Conservation (phyloP, 2,797 vertebrate genomes). For the Notoglanidium macrostoma region DNA sequence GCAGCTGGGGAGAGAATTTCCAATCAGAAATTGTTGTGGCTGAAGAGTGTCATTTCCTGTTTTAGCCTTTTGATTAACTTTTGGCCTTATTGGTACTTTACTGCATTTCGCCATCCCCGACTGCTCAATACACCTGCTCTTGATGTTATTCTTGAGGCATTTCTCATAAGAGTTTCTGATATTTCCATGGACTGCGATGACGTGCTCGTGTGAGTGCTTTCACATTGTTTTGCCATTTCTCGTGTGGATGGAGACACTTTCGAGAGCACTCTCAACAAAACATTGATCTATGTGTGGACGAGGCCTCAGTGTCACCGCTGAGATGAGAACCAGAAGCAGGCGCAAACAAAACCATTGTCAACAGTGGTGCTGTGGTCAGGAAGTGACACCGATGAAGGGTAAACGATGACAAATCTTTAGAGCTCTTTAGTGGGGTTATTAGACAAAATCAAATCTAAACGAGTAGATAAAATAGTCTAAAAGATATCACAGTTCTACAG, state of each 20-base stretch:
- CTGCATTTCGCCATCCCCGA: not conserved
- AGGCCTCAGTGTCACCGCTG: not conserved
- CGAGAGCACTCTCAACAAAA: not conserved
- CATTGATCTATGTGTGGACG: not conserved
- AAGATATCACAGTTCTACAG: no score
- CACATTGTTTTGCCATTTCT: not conserved
- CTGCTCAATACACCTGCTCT: not conserved
- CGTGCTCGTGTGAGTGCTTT: not conserved
- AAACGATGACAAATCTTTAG: not conserved
- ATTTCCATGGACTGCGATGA: not conserved
- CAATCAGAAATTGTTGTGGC: not conserved
- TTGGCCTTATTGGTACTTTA: not conserved
- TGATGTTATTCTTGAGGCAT: not conserved
- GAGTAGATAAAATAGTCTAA: no score
- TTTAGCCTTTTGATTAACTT: not conserved
- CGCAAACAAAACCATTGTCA: not conserved
- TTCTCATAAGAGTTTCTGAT: not conserved
- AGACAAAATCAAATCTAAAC: no score
- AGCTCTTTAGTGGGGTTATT: not conserved
- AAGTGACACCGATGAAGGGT: not conserved
- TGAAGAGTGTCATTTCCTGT: not conserved
- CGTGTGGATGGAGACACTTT: not conserved
- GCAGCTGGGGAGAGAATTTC: not conserved
- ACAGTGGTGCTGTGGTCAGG: not conserved
- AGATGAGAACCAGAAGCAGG: not conserved